A percentile compares a stretch with the other conserved stretches of the same genome.
These are phyloP conservation scores for Procambarus virginalis DNA, from an alignment of 1,140 invertebrate genomes.

Conservation along the genomic window DNA sequence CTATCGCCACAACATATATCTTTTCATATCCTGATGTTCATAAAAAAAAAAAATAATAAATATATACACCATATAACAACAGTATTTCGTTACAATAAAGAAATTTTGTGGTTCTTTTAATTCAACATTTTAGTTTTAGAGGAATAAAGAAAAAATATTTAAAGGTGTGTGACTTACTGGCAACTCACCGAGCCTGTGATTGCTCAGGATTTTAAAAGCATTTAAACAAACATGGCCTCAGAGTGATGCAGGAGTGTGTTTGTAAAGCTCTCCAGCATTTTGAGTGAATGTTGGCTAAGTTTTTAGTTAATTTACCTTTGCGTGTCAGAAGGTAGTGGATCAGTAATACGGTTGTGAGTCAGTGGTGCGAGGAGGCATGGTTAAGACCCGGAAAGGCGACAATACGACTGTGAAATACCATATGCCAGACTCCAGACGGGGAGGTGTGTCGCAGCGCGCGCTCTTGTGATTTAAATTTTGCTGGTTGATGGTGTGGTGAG, in stretches of 20 bases:
- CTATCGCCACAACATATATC: too few species aligned
- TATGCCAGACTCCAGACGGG: conserved; percentile 6
- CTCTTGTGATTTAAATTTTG: neutral
- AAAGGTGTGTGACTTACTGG: neutral
- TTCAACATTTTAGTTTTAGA: neutral
- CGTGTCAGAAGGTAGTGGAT: conserved; percentile 21
- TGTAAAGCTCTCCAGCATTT: conserved; percentile 14
- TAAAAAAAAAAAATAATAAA: neutral
- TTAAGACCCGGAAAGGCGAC: neutral
- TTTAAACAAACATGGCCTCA: conserved; percentile 68
- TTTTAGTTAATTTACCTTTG: conserved; percentile 29
- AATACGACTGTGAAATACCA: conserved; percentile 3
- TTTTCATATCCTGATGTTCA: too few species aligned
- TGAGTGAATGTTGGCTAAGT: conserved; percentile 12
- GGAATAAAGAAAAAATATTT: neutral
- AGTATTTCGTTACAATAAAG: neutral
- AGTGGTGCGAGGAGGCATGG: neutral
- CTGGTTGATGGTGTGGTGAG: neutral
- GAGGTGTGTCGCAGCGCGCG: neutral
- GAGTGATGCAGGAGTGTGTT: conserved; percentile 21
- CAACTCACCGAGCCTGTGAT: conserved; percentile 9
- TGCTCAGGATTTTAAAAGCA: conserved; percentile 63
- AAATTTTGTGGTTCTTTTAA: neutral
- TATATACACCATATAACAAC: neutral
- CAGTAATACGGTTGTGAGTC: neutral